A percentile compares a stretch with the other conserved stretches of the same genome.
These are phyloP conservation scores for Cantharis lateralis DNA, from an alignment of 2,888 invertebrate species.

Conservation along the genomic window DNA sequence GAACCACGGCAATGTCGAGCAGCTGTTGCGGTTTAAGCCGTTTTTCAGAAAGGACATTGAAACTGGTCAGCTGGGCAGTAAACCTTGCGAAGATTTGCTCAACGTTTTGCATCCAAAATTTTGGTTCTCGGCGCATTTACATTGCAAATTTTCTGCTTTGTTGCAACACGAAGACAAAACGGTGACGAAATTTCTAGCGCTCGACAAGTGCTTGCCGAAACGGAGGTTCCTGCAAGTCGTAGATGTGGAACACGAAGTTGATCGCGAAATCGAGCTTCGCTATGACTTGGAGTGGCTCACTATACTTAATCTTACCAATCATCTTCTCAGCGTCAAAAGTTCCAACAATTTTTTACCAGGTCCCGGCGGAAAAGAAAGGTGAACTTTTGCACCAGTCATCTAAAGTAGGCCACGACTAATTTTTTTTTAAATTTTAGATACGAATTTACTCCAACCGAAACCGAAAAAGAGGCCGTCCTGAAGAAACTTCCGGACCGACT, in stretches of 20 bases:
- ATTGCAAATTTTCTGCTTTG: conserved; percentile 91
- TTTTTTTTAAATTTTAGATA: conserved; percentile 57
- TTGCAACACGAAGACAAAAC: conserved; percentile 71
- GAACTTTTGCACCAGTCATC: neutral
- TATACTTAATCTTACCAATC: conserved; percentile 85
- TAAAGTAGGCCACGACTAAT: neutral
- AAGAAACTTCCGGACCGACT: conserved; percentile 70
- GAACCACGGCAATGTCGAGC: conserved; percentile 77
- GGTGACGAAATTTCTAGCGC: conserved; percentile 83
- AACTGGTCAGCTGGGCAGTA: conserved; percentile 82
- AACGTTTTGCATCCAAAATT: conserved; percentile 78
- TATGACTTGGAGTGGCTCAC: conserved; percentile 96
- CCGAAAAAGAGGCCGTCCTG: conserved; percentile 70
- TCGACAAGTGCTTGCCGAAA: conserved; percentile 95
- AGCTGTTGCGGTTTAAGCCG: conserved; percentile 76
- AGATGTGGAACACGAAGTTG: conserved; percentile 63
- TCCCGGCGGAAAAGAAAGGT: conserved; percentile 69
- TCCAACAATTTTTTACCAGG: conserved; percentile 81
- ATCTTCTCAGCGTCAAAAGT: conserved; percentile 76
- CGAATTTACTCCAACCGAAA: conserved; percentile 73
- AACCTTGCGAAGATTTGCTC: conserved; percentile 82
- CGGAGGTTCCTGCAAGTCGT: conserved; percentile 86
- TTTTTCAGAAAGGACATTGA: conserved; percentile 86
- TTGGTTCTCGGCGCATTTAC: conserved; percentile 98
- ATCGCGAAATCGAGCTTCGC: conserved; percentile 62